Evolutionary conservation across 2,888 invertebrate genomes (phyloP).

Genomic region (Rhopalosiphum nymphaeae): DNA sequence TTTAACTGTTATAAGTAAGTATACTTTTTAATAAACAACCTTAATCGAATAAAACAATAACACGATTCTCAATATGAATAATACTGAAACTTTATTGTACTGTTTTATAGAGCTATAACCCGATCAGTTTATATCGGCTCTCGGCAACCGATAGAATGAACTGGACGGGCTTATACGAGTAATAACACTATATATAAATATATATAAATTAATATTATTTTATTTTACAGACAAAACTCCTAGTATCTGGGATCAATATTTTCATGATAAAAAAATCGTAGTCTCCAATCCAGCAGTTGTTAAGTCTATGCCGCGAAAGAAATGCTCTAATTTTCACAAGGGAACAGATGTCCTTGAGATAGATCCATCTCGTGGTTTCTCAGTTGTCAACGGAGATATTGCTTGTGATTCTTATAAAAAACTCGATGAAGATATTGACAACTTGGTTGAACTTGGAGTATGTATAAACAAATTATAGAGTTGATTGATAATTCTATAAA

Average conservation of each 20-base stretch:
- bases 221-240: background rate
- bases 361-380: background rate
- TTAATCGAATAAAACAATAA: background rate
- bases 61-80: background rate
- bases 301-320: background rate
- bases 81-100: background rate
- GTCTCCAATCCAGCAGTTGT: background rate
- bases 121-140: accelerated
- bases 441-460: background rate
- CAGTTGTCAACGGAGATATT: background rate
- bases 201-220: background rate
- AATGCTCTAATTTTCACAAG: background rate
- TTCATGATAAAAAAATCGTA: background rate
- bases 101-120: background rate
- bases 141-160: too few relatives aligned
- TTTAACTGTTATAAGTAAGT: background rate
- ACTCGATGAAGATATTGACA: background rate
- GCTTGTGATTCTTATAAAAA: constrained; percentile 35
- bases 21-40: background rate
- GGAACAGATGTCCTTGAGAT: background rate
- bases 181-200: background rate
- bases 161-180: too few relatives aligned
- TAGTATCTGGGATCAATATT: background rate
- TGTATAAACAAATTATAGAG: background rate
- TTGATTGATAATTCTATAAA: background rate